phyloP scores from a whole-genome alignment of 2,113 vertebrate species.

The Myiopsitta monachus region DNA sequence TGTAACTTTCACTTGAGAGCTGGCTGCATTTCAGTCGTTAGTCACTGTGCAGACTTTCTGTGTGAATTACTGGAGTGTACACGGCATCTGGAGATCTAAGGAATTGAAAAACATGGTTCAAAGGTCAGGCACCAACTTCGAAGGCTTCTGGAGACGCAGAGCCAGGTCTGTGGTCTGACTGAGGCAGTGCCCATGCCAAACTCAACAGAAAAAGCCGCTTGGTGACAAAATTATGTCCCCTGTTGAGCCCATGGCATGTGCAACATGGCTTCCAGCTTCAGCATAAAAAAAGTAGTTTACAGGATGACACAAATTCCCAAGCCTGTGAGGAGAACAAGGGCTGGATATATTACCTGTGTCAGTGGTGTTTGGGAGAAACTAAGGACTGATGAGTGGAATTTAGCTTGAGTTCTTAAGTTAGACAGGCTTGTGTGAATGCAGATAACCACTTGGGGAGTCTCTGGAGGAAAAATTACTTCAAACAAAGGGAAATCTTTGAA shows the following conservation, averaged over 20 bases:
- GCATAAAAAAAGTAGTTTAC: neutral
- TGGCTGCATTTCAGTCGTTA: constrained; percentile 9
- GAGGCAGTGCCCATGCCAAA: neutral
- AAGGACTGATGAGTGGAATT: neutral
- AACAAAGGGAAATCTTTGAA: neutral
- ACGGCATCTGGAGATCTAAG: neutral
- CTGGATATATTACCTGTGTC: neutral
- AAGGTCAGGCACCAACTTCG: neutral
- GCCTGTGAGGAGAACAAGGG: neutral
- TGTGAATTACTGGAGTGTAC: neutral
- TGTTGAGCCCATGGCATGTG: accelerated
- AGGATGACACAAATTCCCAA: neutral
- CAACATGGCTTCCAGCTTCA: neutral
- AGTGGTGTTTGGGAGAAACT: neutral
- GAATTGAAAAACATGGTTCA: neutral
- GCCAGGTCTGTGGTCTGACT: neutral
- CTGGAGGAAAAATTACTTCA: neutral
- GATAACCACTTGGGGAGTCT: neutral
- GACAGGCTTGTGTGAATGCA: neutral
- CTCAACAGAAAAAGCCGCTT: neutral
- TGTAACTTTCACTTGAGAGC: neutral
- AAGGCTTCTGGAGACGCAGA: neutral
- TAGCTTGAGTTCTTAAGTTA: neutral
- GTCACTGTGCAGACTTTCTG: neutral
- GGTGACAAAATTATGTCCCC: neutral